A percentile compares a stretch with the other conserved stretches of the same genome.
phyloP scores from a whole-genome alignment of 2,797 vertebrate genomes.

The Iguana delicatissima region DNA sequence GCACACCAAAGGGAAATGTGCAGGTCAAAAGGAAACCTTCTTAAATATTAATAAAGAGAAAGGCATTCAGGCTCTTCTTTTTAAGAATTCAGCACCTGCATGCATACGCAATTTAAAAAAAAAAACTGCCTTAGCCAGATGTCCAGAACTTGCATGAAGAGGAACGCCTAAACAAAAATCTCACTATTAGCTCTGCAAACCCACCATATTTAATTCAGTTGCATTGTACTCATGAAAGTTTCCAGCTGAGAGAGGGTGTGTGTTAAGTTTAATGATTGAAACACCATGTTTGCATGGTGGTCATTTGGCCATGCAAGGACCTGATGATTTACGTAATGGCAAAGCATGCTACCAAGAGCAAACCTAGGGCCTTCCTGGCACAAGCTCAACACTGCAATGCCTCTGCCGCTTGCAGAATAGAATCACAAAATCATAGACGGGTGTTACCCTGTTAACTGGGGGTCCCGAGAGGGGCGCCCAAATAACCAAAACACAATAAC shows the following conservation, averaged over 20 bases:
- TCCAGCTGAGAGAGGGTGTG: neutral
- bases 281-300: neutral
- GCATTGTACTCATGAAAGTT: conserved; percentile 48
- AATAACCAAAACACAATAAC: too few species aligned
- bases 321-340: neutral
- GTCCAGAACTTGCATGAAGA: neutral
- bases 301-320: neutral
- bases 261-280: conserved; percentile 41
- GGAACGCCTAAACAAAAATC: conserved; percentile 25
- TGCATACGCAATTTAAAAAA: rapidly evolving
- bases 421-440: too few species aligned
- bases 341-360: neutral
- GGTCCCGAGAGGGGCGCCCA: too few species aligned
- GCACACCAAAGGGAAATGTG: neutral
- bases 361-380: neutral
- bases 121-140: neutral
- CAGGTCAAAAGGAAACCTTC: neutral
- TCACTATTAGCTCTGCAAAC: conserved; percentile 30
- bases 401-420: too few species aligned
- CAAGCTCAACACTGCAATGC: too few species aligned
- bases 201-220: conserved; percentile 26
- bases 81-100: neutral
- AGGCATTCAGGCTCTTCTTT: neutral
- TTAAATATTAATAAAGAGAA: conserved; percentile 26
- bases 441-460: too few species aligned